These are phyloP conservation scores for Vireo altiloquus DNA, from an alignment of 2,113 vertebrate genomes.

Conservation along the genomic window DNA sequence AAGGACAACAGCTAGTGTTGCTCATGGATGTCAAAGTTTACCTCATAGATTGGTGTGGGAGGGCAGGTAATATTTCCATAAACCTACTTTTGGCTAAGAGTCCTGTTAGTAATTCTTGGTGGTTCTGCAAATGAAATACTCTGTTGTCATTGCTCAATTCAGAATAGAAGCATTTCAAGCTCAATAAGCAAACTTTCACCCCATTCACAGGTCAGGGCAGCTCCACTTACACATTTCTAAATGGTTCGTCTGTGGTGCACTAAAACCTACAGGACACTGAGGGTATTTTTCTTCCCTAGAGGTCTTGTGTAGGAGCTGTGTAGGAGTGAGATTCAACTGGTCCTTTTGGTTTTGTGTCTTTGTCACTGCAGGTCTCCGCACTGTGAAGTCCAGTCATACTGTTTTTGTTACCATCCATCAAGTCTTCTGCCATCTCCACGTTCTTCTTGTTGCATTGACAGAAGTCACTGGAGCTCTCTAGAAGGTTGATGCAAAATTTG, in stretches of 20 bases:
- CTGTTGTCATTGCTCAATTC: neutral
- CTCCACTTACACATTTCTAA: neutral
- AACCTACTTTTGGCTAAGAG: neutral
- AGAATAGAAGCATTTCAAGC: neutral
- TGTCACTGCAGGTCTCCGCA: neutral
- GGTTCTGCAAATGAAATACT: neutral
- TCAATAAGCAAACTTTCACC: neutral
- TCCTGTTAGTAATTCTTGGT: neutral
- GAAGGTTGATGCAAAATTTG: slow-evolving; percentile 81
- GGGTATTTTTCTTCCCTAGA: neutral
- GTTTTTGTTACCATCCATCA: slow-evolving; percentile 6
- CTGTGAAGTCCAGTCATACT: neutral
- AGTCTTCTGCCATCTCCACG: neutral
- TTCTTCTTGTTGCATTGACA: slow-evolving; percentile 19
- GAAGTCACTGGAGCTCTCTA: slow-evolving; percentile 73
- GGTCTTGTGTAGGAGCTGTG: neutral
- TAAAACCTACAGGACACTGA: neutral
- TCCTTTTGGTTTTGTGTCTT: neutral
- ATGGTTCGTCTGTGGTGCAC: neutral
- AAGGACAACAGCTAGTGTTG: neutral
- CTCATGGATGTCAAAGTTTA: neutral
- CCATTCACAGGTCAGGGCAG: neutral
- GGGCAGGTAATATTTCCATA: neutral
- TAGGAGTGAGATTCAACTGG: neutral
- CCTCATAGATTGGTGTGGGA: neutral